Evolutionary conservation across 2,888 invertebrate genomes (phyloP), one percentile per base, ranked within the genome.

Genomic region (Drosophila sordidapex): DNA sequence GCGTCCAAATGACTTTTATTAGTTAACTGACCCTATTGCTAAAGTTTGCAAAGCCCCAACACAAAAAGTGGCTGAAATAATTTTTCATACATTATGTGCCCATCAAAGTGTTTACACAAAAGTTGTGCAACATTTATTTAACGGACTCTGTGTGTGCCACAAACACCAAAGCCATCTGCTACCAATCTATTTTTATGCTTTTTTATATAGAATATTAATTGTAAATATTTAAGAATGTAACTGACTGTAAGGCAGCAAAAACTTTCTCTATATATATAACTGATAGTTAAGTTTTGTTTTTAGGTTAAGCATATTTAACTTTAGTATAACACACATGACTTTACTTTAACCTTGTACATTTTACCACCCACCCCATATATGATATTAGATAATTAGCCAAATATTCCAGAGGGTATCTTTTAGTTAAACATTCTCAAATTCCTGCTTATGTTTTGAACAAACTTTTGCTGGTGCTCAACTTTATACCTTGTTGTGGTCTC

Each of bases 1-100:
- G 46, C 25, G 70, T 78, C 66, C 59, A 68, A 81, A 74, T 83
- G 84, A 87, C 89, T 85, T 84, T 84, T 84, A 89, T 89, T 87
- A 76, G 87, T 83, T 72, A 89, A 81, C 89, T 79, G 82, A 76
- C 49, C 64, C 70, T 29, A 43, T 38, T 46, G 36, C 29, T 33
- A 73, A 73, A 61, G 43, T 78, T 73, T 69, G 49, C 64, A 46
- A 56, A 78, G 51, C 78, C 43, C 51, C 65, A 78, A 71, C 64
- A 49, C 40, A 68, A 65, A 76, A 66, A 65, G 63, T 64, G 46
- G 25, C 38, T 52, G 64, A 63, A 46, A 71, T 59, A 21, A 52
- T 69, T 69, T 69, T 53, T 46, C 31, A 51, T 52, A 46, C 51
- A 59, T 58, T 52, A 52, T 58, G 27, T 18, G n/a, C 25, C 46